phyloP scores from a whole-genome alignment of 1,140 invertebrate species.

The Leptinotarsa lineolata region DNA sequence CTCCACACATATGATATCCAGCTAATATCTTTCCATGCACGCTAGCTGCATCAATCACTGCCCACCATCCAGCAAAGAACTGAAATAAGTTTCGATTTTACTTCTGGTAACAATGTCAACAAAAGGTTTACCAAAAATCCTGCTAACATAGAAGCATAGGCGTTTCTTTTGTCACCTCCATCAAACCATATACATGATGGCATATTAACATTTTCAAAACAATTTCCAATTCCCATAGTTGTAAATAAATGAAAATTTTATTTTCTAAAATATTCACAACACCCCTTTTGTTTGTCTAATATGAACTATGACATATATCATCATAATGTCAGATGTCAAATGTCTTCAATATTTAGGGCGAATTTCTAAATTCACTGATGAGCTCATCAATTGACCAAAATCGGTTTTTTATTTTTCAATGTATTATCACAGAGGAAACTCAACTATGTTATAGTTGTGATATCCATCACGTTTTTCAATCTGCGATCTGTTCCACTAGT shows the following conservation, averaged over 20 bases:
- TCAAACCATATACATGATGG: constrained; percentile 68
- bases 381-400: no score
- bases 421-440: no score
- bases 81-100: constrained; percentile 52
- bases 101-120: not conserved
- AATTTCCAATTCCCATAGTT: constrained; percentile 47
- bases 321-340: no score
- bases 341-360: no score
- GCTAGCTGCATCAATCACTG: constrained; percentile 92
- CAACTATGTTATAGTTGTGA: no score
- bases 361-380: no score
- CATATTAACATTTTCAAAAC: constrained; percentile 60
- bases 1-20: constrained; percentile 91
- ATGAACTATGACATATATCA: no score
- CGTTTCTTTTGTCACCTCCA: constrained; percentile 77
- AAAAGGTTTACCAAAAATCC: constrained; percentile 75
- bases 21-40: constrained; percentile 73
- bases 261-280: not conserved
- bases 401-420: no score
- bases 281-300: not conserved
- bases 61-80: constrained; percentile 98
- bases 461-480: no score
- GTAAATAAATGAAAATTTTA: not conserved
- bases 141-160: constrained; percentile 78
- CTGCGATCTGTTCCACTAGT: no score